Evolutionary conservation across 2,113 vertebrate species (phyloP).

Genomic region (Gnathonemus echidnorhynchus): DNA sequence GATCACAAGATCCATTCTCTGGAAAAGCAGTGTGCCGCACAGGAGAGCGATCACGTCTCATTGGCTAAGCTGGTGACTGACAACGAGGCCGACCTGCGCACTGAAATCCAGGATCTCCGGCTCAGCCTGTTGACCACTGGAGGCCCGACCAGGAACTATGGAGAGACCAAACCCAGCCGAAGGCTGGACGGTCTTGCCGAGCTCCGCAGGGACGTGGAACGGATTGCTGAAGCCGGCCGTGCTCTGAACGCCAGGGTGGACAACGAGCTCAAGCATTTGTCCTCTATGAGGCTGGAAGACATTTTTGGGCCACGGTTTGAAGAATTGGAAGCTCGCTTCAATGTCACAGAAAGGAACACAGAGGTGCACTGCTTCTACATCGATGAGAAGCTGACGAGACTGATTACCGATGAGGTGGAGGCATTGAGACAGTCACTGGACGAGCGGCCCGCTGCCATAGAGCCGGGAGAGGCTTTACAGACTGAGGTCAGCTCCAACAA

Average conservation of each 20-base stretch:
- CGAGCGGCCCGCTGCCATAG: slow-evolving; percentile 62
- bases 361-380: slow-evolving; percentile 90
- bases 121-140: slow-evolving; percentile 58
- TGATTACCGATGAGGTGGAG: slow-evolving; percentile 64
- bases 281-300: slow-evolving; percentile 50
- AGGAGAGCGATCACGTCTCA: slow-evolving; percentile 58
- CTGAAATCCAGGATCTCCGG: slow-evolving; percentile 70
- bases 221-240: slow-evolving; percentile 74
- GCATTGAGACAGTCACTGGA: slow-evolving; percentile 65
- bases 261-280: slow-evolving; percentile 75
- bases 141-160: slow-evolving; percentile 50
- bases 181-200: slow-evolving; percentile 50
- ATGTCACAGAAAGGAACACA: slow-evolving; percentile 80
- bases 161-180: slow-evolving; percentile 41
- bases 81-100: slow-evolving; percentile 72
- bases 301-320: slow-evolving; percentile 60
- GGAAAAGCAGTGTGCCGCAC: slow-evolving; percentile 70
- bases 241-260: slow-evolving; percentile 82
- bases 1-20: slow-evolving; percentile 65
- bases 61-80: slow-evolving; percentile 62
- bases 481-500: slow-evolving; percentile 52
- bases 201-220: slow-evolving; percentile 68
- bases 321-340: slow-evolving; percentile 82
- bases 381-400: slow-evolving; percentile 74
- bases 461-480: slow-evolving; percentile 50